These are phyloP conservation scores for Athripsodes cinereus DNA, from an alignment of 2,888 invertebrate species.

Conservation along the genomic window DNA sequence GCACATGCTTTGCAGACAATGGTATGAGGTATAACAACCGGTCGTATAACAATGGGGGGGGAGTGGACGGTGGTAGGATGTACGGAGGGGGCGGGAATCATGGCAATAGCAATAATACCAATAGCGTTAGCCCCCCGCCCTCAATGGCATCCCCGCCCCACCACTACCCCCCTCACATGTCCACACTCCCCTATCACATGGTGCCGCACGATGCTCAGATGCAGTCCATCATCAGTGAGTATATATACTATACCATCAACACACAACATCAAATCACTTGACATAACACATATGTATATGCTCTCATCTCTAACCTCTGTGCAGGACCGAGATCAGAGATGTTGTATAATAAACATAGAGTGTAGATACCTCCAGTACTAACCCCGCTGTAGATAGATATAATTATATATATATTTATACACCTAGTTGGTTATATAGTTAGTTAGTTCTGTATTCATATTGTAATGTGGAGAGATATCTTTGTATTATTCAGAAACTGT, in stretches of 20 bases:
- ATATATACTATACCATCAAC: not conserved
- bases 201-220: conserved; percentile 28
- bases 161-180: conserved; percentile 37
- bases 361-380: no score
- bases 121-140: conserved; percentile 25
- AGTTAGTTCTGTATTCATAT: no score
- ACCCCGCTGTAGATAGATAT: no score
- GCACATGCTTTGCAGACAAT: conserved; percentile 21
- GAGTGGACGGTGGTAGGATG: conserved; percentile 20
- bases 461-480: no score
- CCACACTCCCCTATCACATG: conserved; percentile 37
- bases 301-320: no score
- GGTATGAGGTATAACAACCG: conserved; percentile 27
- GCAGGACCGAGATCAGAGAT: no score
- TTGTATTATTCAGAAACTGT: no score
- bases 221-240: conserved; percentile 27
- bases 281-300: no score
- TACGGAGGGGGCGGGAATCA: conserved; percentile 24
- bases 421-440: no score
- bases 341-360: no score
- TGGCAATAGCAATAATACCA: conserved; percentile 23
- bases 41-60: conserved; percentile 23
- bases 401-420: no score
- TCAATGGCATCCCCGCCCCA: conserved; percentile 42
- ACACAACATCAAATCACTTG: no score